These are phyloP conservation scores for Vipera ursinii DNA, from an alignment of 2,797 vertebrate genomes.

Conservation along the genomic window DNA sequence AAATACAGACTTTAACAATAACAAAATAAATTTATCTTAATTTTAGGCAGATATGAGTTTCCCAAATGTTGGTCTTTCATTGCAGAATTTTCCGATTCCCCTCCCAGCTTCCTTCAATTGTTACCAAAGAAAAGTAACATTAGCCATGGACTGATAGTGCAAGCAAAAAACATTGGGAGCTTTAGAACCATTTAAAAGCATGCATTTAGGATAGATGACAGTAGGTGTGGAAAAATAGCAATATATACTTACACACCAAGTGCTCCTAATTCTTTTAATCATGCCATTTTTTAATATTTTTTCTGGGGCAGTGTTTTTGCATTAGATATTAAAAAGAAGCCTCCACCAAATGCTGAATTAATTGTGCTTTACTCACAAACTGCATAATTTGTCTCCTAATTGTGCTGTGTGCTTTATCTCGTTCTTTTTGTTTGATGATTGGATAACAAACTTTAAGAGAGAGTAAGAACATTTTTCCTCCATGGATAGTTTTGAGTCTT, in stretches of 20 bases:
- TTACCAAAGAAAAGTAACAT: constrained; percentile 39
- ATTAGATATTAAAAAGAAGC: neutral
- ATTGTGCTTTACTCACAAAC: neutral
- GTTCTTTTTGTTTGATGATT: constrained; percentile 13
- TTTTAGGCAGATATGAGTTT: constrained; percentile 41
- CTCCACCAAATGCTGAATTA: neutral
- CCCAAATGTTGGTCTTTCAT: constrained; percentile 43
- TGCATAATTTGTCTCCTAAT: neutral
- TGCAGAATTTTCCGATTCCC: constrained; percentile 29
- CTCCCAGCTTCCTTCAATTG: constrained; percentile 59
- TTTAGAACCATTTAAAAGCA: constrained; percentile 24
- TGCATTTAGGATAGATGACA: neutral
- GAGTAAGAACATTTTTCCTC: constrained; percentile 15
- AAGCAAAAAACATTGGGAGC: constrained; percentile 3
- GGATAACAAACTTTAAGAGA: neutral
- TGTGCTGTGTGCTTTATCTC: neutral
- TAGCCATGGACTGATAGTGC: constrained; percentile 8
- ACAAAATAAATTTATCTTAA: constrained; percentile 41
- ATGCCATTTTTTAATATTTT: neutral
- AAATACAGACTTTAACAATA: constrained; percentile 9
- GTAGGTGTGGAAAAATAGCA: neutral
- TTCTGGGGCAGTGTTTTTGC: neutral
- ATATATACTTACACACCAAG: neutral
- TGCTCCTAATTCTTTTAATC: neutral
- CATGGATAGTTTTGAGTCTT: neutral